Conservation (phyloP, 2,113 vertebrate species). For the Rhizomys pruinosus region DNA sequence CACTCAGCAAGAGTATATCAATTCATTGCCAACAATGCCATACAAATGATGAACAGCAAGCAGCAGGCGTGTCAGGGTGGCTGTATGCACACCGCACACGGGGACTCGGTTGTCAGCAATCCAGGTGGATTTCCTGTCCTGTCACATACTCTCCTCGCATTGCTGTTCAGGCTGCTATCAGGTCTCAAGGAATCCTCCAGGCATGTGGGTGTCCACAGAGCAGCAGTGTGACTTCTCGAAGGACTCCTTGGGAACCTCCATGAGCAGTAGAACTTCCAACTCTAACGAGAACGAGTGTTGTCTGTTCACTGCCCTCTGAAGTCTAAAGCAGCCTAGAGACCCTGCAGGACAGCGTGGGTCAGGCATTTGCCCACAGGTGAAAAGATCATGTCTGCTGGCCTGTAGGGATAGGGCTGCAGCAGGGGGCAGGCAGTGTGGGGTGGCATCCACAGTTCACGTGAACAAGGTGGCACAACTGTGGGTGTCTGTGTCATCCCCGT, state of each 20-base stretch:
- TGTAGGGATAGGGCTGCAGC: accelerated
- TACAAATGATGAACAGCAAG: too few species aligned
- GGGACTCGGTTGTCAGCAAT: too few species aligned
- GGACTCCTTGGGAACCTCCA: accelerated
- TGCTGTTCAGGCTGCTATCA: not conserved
- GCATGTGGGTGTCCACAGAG: accelerated
- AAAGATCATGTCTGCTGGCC: not conserved
- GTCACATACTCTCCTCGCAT: too few species aligned
- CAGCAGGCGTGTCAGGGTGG: not conserved
- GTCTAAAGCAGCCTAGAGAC: not conserved
- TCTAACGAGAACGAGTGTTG: too few species aligned
- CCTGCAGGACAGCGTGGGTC: not conserved
- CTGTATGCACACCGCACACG: not conserved
- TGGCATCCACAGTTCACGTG: too few species aligned
- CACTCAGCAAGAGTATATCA: not conserved
- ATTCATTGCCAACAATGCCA: not conserved
- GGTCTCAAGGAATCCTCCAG: not conserved
- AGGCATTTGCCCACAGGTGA: accelerated
- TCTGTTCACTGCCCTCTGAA: not conserved
- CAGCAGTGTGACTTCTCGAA: not conserved
- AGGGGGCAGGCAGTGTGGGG: too few species aligned
- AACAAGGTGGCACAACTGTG: too few species aligned
- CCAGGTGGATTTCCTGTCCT: too few species aligned
- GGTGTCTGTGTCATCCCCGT: not conserved
- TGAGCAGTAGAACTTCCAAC: accelerated